Conservation (phyloP, 2,888 invertebrate species). For the Aphrophora alni region DNA sequence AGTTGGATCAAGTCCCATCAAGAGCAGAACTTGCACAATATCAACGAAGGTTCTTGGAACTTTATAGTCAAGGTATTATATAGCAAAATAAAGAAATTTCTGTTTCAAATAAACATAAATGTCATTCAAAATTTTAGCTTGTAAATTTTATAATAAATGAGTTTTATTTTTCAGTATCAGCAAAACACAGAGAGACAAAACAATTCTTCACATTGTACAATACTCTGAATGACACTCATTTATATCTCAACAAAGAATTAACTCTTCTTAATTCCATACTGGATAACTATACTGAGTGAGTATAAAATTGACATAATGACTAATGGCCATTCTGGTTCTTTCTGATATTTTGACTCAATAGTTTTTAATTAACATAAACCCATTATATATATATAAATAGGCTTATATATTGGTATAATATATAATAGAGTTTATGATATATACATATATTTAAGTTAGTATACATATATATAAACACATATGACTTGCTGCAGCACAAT, state of each 20-base stretch:
- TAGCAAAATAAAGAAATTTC: background rate
- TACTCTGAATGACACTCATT: conserved; percentile 91
- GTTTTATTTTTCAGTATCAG: conserved; percentile 72
- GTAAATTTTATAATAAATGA: background rate
- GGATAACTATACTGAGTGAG: conserved; percentile 85
- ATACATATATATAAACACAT: no score
- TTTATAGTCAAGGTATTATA: conserved; percentile 87
- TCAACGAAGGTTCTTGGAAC: conserved; percentile 92
- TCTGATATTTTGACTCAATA: no score
- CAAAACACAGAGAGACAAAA: conserved; percentile 96
- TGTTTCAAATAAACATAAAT: background rate
- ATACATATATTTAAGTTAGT: no score
- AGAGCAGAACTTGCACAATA: conserved; percentile 94
- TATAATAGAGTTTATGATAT: no score
- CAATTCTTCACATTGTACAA: conserved; percentile 97
- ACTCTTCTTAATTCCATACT: conserved; percentile 86
- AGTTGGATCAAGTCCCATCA: conserved; percentile 92
- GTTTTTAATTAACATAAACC: no score
- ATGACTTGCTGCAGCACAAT: no score
- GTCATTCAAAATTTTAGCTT: no score
- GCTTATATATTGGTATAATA: no score
- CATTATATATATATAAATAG: no score
- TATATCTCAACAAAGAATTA: conserved; percentile 91
- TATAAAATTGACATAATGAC: no score
- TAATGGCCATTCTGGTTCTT: no score